Conservation (phyloP, 2,797 vertebrate species). For the Cuniculus paca region DNA sequence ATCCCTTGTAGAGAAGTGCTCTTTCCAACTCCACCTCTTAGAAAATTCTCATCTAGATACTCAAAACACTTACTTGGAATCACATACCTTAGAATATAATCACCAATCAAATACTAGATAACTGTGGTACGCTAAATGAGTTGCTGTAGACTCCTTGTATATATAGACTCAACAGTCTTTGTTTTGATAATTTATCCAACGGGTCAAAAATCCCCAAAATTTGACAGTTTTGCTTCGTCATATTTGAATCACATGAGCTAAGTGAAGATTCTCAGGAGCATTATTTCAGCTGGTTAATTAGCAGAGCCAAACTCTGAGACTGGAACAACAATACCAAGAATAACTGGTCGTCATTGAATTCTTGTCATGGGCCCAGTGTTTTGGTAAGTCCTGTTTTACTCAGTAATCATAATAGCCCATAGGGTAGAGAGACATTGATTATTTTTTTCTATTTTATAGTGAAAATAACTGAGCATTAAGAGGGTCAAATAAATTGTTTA, state of each 20-base stretch:
- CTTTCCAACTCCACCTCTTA: too few species aligned
- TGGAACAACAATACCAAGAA: background rate
- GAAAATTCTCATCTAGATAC: background rate
- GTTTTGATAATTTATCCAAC: background rate
- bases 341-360: background rate
- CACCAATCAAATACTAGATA: background rate
- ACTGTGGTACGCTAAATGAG: background rate
- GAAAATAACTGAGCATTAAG: conserved; percentile 15
- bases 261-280: background rate
- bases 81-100: background rate
- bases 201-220: background rate
- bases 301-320: too few species aligned
- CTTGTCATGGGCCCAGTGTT: background rate
- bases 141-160: background rate
- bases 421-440: background rate
- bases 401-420: background rate
- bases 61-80: conserved; percentile 38
- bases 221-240: background rate
- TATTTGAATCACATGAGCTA: background rate
- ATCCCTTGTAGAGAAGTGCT: background rate
- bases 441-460: background rate
- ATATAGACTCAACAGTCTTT: background rate
- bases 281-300: background rate
- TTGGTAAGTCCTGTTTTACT: background rate
- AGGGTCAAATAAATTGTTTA: background rate